phyloP scores from a whole-genome alignment of 2,888 invertebrate genomes.

The Apamea epomidion region DNA sequence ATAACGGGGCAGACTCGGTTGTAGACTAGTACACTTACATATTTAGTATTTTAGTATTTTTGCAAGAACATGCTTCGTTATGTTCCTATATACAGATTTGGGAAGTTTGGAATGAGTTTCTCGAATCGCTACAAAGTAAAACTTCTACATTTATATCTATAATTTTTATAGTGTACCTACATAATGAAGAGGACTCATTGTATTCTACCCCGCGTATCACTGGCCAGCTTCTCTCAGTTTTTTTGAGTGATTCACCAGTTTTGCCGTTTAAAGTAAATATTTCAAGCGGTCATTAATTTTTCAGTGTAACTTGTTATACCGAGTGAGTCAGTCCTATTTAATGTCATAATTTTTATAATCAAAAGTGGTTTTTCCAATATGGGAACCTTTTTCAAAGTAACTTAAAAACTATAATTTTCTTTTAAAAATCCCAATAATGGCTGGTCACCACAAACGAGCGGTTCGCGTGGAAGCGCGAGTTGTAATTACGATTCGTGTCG shows the following conservation, averaged over 20 bases:
- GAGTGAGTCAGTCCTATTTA: not conserved
- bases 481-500: constrained; percentile 73
- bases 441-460: constrained; percentile 67
- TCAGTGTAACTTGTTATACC: not conserved
- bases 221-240: too few relatives aligned
- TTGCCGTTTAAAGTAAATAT: not conserved
- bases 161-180: not conserved
- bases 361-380: not conserved
- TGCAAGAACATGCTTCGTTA: not conserved
- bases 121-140: not conserved
- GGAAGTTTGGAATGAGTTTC: not conserved
- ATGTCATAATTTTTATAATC: not conserved
- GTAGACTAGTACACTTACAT: too few relatives aligned
- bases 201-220: too few relatives aligned
- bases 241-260: too few relatives aligned
- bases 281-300: not conserved
- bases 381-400: not conserved
- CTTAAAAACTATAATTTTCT: not conserved
- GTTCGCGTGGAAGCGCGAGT: constrained; percentile 72
- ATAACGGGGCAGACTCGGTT: not conserved
- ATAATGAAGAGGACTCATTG: not conserved
- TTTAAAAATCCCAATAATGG: not conserved
- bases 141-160: not conserved
- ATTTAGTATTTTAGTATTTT: not conserved
- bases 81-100: not conserved